A percentile compares a stretch with the other conserved stretches of the same genome.
Evolutionary conservation across 2,888 invertebrate species (phyloP).

Genomic region (Kuschelorhynchus macadamiae): DNA sequence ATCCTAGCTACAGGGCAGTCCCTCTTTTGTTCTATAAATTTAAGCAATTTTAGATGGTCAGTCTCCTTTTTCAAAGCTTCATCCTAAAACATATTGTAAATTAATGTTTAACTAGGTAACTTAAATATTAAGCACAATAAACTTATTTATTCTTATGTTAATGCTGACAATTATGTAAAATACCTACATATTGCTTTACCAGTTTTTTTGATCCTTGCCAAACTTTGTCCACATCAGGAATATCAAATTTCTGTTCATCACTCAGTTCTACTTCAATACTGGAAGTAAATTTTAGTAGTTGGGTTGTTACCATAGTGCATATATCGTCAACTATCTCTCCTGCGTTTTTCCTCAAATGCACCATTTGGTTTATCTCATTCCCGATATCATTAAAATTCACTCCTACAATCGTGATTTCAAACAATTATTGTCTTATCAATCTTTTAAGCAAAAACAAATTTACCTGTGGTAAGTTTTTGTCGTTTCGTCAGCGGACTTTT

Average conservation of each 20-base stretch:
- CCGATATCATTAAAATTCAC: background rate
- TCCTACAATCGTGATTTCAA: slow-evolving; percentile 3
- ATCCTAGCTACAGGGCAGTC: slow-evolving; percentile 30
- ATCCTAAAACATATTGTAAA: slow-evolving; percentile 8
- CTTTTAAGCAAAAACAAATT: background rate
- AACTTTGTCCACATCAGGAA: slow-evolving; percentile 9
- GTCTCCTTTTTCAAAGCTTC: background rate
- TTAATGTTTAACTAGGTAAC: background rate
- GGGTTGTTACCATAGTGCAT: background rate
- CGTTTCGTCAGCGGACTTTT: slow-evolving; percentile 4
- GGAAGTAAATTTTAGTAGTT: background rate
- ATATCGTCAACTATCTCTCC: background rate
- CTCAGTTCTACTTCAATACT: slow-evolving; percentile 1
- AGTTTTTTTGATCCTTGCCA: background rate
- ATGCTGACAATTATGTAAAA: background rate
- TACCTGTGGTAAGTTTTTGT: slow-evolving; percentile 1
- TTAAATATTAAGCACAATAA: no score
- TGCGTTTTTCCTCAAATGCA: background rate
- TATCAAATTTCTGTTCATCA: background rate
- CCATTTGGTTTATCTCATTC: background rate
- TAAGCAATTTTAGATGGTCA: slow-evolving; percentile 11
- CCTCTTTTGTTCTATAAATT: slow-evolving; percentile 18
- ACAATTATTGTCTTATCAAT: background rate
- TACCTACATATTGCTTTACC: slow-evolving; percentile 23
- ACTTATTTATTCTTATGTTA: background rate